These are phyloP conservation scores for Chaenogobius annularis DNA, from an alignment of 2,113 vertebrate species.

Conservation along the genomic window DNA sequence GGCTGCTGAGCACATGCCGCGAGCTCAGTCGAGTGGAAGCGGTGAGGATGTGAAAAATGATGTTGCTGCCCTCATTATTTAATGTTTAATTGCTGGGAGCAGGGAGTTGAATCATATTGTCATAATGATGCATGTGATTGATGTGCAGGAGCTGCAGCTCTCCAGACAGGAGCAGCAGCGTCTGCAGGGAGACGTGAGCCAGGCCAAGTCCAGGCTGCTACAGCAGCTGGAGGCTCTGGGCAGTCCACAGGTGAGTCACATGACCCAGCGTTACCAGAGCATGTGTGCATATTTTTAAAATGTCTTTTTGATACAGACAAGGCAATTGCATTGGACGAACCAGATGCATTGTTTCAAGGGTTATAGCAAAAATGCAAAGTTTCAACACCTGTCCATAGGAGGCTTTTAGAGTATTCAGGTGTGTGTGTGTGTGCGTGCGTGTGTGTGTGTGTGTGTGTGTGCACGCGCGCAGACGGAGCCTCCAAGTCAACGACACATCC, in stretches of 20 bases:
- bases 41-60: constrained; percentile 70
- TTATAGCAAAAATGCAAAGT: no score
- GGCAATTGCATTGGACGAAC: no score
- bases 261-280: not conserved
- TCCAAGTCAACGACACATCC: constrained; percentile 89
- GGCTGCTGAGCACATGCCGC: constrained; percentile 92
- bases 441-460: constrained; percentile 6
- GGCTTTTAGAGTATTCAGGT: no score
- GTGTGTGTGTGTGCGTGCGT: constrained; percentile 1
- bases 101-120: not conserved
- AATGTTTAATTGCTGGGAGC: no score
- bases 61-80: not conserved
- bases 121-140: not conserved
- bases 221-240: constrained; percentile 90
- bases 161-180: constrained; percentile 90
- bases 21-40: constrained; percentile 86
- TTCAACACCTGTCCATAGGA: no score
- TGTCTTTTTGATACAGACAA: no score
- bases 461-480: constrained; percentile 93
- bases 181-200: constrained; percentile 85
- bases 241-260: constrained; percentile 76
- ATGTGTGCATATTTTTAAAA: no score
- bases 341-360: no score
- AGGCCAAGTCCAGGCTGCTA: constrained; percentile 86
- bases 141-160: constrained; percentile 86